Base-by-base conservation (phyloP, 2,797 vertebrate genomes). In the Microctenopoma lineatum region DNA sequence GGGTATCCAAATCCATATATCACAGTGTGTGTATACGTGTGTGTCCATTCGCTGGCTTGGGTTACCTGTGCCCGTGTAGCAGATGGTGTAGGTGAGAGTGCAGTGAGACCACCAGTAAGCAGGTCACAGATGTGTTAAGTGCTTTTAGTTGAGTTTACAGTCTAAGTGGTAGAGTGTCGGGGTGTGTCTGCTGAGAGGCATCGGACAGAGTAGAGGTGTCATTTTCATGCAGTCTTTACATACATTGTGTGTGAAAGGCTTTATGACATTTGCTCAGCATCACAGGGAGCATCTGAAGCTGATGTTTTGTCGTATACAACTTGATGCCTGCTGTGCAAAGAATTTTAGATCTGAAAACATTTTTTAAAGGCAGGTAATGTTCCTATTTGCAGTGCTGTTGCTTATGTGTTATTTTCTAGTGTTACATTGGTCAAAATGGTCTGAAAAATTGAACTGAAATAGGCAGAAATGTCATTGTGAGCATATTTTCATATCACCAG, bases 51-150 rank as follows among this genome's bases (percentile, higher is more conserved):
- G 64, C 39, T 25, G 72, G 77, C 82, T 90, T 77, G 41, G 54
- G 83, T 92, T 92, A 89, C 89, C 76, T 88, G 80, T 62, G 5
- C 53, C 59, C 63, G 14, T 83, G 85, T 79, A 75, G 85, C 92
- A 93, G 92, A 93, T 92, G 91, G 90, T 55, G 77, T 52, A 90
- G 91, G 88, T 91, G 89, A 87, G 80, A 87, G 81, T 80, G 82
- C 84, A 79, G 67, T 0, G 46, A 74, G 59, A 69, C 38, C 47
- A 56, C 50, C 60, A 63, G 64, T 47, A 71, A 68, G 73, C 77
- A 66, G 72, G 70, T 78, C 85, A 81, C 84, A 85, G 86, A 89
- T 92, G 89, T 91, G 92, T 93, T 93, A 93, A 93, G 92, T 93
- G 92, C 32, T 81, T 92, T 84, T 73, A 77, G 76, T 87, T 87